Evolutionary conservation across 2,888 invertebrate genomes (phyloP).

Genomic region (Dascillus cervinus): DNA sequence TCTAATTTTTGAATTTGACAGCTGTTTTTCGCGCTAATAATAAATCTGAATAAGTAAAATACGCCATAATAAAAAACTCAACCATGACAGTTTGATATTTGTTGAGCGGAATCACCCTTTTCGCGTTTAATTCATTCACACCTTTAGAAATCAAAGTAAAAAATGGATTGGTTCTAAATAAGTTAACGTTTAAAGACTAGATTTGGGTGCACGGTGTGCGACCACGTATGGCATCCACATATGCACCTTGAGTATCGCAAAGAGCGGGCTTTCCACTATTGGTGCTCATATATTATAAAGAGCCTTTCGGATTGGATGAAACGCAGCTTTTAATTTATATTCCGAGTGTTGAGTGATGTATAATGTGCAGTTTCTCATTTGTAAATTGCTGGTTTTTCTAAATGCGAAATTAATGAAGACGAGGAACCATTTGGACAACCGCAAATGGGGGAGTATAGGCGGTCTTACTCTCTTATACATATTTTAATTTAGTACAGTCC

Average conservation of each 20-base stretch:
- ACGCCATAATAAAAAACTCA: constrained; percentile 16
- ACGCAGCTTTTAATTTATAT: constrained; percentile 38
- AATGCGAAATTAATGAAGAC: constrained; percentile 11
- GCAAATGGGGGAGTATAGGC: constrained; percentile 7
- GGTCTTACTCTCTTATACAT: constrained; percentile 6
- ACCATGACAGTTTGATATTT: constrained; percentile 11
- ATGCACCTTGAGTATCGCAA: constrained; percentile 11
- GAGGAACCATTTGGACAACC: constrained; percentile 17
- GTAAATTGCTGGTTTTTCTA: constrained; percentile 31
- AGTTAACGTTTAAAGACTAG: no score
- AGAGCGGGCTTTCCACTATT: constrained; percentile 23
- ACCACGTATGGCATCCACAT: constrained; percentile 14
- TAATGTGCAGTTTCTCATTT: constrained; percentile 34
- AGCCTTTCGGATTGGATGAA: constrained; percentile 24
- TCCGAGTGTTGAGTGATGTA: constrained; percentile 27
- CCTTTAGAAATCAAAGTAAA: no score
- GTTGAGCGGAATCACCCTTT: constrained; percentile 9
- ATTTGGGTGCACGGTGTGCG: no score
- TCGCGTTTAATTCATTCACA: constrained; percentile 15
- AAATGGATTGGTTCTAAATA: no score
- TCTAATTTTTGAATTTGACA: no score
- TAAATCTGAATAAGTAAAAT: constrained; percentile 4
- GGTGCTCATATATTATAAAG: constrained; percentile 27
- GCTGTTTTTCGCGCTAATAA: no score
- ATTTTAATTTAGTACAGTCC: constrained; percentile 10